Percentiles rank a stretch among this genome's conserved stretches.
Evolutionary conservation across 2,888 invertebrate genomes (phyloP).

Genomic region (Dasypolia templi): DNA sequence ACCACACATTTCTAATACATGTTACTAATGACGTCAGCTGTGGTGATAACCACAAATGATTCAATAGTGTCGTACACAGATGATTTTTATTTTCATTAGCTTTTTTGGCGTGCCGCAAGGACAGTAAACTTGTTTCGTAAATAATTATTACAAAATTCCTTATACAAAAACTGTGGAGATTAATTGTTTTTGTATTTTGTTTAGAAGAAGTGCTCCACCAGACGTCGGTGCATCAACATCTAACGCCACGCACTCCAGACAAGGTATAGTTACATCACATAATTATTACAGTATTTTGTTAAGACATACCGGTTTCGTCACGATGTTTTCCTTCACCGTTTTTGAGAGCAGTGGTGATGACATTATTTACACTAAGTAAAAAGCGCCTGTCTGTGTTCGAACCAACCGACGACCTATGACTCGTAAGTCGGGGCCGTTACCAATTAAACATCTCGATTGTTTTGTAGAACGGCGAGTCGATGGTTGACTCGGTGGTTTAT

Average conservation of each 20-base stretch:
- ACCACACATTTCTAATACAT: not conserved
- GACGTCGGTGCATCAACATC: slow-evolving; percentile 82
- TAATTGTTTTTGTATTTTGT: slow-evolving; percentile 50
- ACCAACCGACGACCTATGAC: too few species aligned
- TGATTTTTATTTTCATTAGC: slow-evolving; percentile 30
- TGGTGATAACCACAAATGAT: slow-evolving; percentile 32
- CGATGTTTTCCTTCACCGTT: too few species aligned
- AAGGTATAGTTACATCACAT: slow-evolving; percentile 77
- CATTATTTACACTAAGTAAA: too few species aligned
- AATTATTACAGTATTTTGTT: not conserved
- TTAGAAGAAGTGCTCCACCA: slow-evolving; percentile 85
- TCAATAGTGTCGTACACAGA: not conserved
- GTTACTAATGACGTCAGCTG: slow-evolving; percentile 5
- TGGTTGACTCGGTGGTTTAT: too few species aligned
- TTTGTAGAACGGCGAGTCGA: too few species aligned
- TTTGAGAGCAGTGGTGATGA: too few species aligned
- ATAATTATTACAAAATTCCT: slow-evolving; percentile 6
- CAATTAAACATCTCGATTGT: too few species aligned
- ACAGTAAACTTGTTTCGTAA: slow-evolving; percentile 15
- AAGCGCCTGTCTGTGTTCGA: too few species aligned
- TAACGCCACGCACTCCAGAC: slow-evolving; percentile 86
- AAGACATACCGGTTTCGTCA: too few species aligned
- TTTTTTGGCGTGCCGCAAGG: not conserved
- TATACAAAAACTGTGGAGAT: not conserved
- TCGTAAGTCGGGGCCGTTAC: too few species aligned